Conservation (phyloP, 2,888 invertebrate species). For the Orthonevra nobilis region DNA sequence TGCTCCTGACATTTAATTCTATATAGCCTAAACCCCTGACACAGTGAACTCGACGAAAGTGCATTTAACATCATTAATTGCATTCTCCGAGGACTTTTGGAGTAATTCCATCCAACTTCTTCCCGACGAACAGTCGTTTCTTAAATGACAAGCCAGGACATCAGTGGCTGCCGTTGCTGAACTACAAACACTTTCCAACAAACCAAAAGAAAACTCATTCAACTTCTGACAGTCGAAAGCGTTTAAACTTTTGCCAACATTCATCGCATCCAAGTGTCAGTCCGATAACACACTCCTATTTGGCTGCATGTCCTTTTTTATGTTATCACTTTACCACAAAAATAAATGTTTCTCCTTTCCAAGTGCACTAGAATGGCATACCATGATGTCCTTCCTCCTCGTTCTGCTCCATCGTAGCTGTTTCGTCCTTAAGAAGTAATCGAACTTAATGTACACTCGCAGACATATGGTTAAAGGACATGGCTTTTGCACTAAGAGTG, state of each 20-base stretch:
- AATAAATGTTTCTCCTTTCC: constrained; percentile 35
- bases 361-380: too few species aligned
- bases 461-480: constrained; percentile 47
- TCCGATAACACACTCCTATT: constrained; percentile 22
- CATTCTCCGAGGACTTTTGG: constrained; percentile 30
- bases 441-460: constrained; percentile 31
- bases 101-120: constrained; percentile 35
- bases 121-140: constrained; percentile 14
- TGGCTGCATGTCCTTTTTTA: constrained; percentile 39
- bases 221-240: constrained; percentile 53
- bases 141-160: constrained; percentile 51
- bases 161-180: too few species aligned
- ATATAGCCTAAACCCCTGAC: neutral
- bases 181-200: constrained; percentile 6
- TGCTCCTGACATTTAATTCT: too few species aligned
- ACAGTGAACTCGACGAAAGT: neutral
- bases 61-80: constrained; percentile 37
- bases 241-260: constrained; percentile 30
- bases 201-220: constrained; percentile 35
- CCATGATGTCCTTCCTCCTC: too few species aligned
- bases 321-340: constrained; percentile 59
- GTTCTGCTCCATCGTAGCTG: constrained; percentile 4
- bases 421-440: too few species aligned
- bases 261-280: constrained; percentile 12
- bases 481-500: constrained; percentile 22